phyloP scores from a whole-genome alignment of 2,113 vertebrate species.

The Antigone vipio region DNA sequence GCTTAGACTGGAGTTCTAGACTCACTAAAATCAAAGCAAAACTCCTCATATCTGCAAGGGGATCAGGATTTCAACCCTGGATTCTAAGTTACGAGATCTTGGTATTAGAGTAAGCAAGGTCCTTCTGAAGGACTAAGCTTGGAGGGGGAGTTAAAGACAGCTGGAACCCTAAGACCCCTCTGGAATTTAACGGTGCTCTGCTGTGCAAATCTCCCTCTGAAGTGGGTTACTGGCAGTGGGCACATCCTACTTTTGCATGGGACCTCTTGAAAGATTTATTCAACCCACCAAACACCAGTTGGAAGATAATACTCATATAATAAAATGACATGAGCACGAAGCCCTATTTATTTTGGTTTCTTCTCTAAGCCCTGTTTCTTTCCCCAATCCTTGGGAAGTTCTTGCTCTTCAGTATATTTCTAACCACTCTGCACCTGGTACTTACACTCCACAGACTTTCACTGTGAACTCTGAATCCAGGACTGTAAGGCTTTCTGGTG shows the following conservation, averaged over 20 bases:
- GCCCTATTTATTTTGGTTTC: neutral
- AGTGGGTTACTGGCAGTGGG: neutral
- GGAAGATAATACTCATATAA: neutral
- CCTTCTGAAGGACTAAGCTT: neutral
- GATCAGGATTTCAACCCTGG: neutral
- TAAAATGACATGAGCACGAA: neutral
- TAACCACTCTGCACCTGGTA: neutral
- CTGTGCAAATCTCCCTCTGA: neutral
- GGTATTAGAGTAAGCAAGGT: neutral
- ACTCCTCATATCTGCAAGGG: neutral
- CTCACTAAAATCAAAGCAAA: neutral
- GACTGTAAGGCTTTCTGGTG: slow-evolving; percentile 52
- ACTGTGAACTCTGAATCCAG: slow-evolving; percentile 44
- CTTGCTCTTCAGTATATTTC: neutral
- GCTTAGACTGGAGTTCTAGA: neutral
- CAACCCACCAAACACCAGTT: neutral
- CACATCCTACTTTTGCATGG: neutral
- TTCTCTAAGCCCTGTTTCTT: neutral
- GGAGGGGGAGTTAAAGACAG: neutral
- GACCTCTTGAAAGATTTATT: neutral
- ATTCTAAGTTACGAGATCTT: neutral
- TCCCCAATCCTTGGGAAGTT: neutral
- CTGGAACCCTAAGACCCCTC: neutral
- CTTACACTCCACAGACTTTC: slow-evolving; percentile 62
- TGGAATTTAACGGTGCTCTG: neutral